A percentile compares a stretch with the other conserved stretches of the same genome.
Conservation (phyloP, 2,113 vertebrate genomes). For the Genyomyrus donnyi region DNA sequence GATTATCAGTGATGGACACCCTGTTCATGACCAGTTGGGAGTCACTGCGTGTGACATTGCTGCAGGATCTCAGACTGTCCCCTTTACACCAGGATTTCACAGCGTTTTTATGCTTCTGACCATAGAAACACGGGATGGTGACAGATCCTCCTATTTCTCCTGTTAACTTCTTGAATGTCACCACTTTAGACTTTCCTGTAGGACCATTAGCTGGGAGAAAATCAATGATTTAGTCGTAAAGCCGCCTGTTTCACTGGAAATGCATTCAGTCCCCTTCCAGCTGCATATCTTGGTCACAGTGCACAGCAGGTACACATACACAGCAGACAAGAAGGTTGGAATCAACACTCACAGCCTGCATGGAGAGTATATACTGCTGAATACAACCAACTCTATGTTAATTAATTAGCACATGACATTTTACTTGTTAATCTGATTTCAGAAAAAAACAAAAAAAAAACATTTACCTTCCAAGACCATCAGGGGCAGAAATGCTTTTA, state of each 20-base stretch:
- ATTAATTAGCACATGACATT: neutral
- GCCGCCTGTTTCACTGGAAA: neutral
- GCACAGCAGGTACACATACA: neutral
- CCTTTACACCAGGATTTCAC: slow-evolving; percentile 30
- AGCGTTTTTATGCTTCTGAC: neutral
- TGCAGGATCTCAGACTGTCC: neutral
- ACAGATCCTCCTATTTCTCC: neutral
- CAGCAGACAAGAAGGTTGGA: neutral
- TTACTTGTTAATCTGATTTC: neutral
- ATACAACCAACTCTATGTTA: neutral
- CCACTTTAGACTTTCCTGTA: neutral
- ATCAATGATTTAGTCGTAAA: neutral
- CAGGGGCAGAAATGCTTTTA: neutral
- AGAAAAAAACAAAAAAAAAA: neutral
- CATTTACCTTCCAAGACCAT: neutral
- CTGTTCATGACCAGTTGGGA: neutral
- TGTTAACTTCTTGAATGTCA: neutral
- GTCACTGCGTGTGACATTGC: neutral
- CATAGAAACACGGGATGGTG: slow-evolving; percentile 15
- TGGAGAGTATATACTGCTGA: neutral
- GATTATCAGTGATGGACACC: neutral
- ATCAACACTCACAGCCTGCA: neutral
- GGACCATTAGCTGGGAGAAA: neutral
- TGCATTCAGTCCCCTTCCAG: neutral
- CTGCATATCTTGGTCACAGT: neutral